Evolutionary conservation across 2,797 vertebrate species (phyloP).

Genomic region (Trachops cirrhosus): DNA sequence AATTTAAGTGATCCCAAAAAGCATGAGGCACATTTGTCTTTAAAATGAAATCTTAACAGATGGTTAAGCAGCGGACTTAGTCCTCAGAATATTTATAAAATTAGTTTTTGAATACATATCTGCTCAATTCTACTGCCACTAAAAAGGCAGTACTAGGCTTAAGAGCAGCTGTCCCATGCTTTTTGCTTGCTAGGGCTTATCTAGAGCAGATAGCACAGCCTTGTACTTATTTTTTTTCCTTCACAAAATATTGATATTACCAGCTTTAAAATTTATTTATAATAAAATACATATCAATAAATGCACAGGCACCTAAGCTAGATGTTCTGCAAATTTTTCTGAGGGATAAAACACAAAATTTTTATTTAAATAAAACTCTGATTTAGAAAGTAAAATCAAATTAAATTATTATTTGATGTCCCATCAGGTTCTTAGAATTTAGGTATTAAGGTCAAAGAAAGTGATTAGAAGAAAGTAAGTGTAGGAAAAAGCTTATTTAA

Average conservation of each 20-base stretch:
- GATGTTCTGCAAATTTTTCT: conserved; percentile 19
- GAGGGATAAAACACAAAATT: neutral
- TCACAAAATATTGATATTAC: neutral
- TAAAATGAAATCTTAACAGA: conserved; percentile 50
- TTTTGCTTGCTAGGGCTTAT: conserved; percentile 17
- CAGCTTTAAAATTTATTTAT: neutral
- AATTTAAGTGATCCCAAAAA: conserved; percentile 43
- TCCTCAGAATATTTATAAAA: conserved; percentile 53
- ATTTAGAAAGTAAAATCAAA: conserved; percentile 18
- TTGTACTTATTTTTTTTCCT: neutral
- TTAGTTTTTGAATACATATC: conserved; percentile 48
- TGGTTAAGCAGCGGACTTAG: conserved; percentile 28
- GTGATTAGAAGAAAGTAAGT: conserved; percentile 18
- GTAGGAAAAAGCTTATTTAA: neutral
- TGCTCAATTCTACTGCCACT: conserved; percentile 33
- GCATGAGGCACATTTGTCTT: conserved; percentile 46
- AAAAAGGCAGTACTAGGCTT: conserved; percentile 3
- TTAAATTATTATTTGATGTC: conserved; percentile 2
- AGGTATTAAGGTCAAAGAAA: conserved; percentile 29
- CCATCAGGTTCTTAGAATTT: conserved; percentile 10
- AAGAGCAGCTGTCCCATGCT: neutral
- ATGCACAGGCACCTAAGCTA: neutral
- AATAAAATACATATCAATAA: conserved; percentile 12
- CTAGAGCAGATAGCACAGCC: neutral
- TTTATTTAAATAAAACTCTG: conserved; percentile 20